These are phyloP conservation scores for Nematolebias whitei DNA, from an alignment of 2,113 vertebrate genomes.

Conservation along the genomic window DNA sequence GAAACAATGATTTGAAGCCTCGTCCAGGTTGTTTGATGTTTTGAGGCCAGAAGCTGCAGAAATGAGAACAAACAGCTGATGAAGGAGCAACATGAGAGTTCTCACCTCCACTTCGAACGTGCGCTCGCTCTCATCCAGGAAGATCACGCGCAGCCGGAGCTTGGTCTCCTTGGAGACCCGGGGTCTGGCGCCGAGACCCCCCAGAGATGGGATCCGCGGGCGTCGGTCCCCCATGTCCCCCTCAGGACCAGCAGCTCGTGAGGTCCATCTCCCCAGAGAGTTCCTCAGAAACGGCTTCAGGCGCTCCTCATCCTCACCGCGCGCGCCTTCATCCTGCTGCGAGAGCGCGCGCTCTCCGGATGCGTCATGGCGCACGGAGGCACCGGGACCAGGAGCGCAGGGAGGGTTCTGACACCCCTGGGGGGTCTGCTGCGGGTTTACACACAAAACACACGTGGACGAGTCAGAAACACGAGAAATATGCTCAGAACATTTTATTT, in stretches of 20 bases:
- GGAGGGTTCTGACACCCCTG: background rate
- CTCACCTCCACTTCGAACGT: conserved; percentile 82
- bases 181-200: conserved; percentile 41
- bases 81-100: too few species aligned
- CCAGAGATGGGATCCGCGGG: conserved; percentile 41
- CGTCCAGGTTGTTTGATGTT: too few species aligned
- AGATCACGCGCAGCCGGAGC: conserved; percentile 76
- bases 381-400: background rate
- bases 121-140: conserved; percentile 81
- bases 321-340: background rate
- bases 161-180: conserved; percentile 65
- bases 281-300: background rate
- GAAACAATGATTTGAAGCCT: too few species aligned
- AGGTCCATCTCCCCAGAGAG: conserved; percentile 5
- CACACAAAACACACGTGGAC: too few species aligned
- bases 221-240: conserved; percentile 47
- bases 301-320: conserved; percentile 7
- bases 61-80: too few species aligned
- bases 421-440: background rate
- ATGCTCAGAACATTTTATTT: too few species aligned
- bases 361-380: conserved; percentile 31
- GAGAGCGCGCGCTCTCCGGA: conserved; percentile 39
- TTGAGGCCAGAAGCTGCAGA: too few species aligned
- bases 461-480: too few species aligned
- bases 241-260: conserved; percentile 18